Evolutionary conservation across 2,113 vertebrate genomes (phyloP), one percentile per base, ranked within the genome.

Genomic region (Cricetomys ansorgei): DNA sequence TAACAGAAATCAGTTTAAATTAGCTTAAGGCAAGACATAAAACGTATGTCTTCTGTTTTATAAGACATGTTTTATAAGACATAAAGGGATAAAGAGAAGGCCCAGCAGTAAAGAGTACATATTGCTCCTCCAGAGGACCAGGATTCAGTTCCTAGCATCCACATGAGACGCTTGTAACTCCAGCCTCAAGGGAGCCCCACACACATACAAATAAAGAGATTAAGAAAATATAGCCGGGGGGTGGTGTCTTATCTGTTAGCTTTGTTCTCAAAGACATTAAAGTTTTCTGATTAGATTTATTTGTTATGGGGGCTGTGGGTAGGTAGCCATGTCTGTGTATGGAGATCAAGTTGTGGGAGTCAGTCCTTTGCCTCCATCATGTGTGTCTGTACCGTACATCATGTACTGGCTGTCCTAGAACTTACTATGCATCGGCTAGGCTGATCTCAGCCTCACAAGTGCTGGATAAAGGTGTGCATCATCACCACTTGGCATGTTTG

Each of bases 1-100:
- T 87, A 67, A 95, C 43, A 96, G 91, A 90, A 76, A 45, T 9
- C 23, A 93, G 84, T 67, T 93, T 83, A 88, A 1, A 59, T n/a
- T 65, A 65, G 55, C 45, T 70, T 86, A 69, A 93, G n/a, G 50
- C 8, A 5, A 23, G 34, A 80, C 25, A 57, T 40, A 27, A 57
- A 81, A 25, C n/a, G n/a, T n/a, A n/a, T n/a, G n/a, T n/a, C n/a
- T n/a, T n/a, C n/a, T n/a, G n/a, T n/a, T n/a, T n/a, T n/a, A n/a
- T n/a, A n/a, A n/a, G n/a, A n/a, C n/a, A n/a, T n/a, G n/a, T n/a
- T n/a, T n/a, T n/a, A n/a, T n/a, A n/a, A n/a, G n/a, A n/a, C n/a
- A n/a, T n/a, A n/a, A n/a, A n/a, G n/a, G n/a, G n/a, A n/a, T n/a
- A n/a, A n/a, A n/a, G n/a, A n/a, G n/a, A n/a, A n/a, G n/a, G n/a